phyloP scores from a whole-genome alignment of 2,888 invertebrate species.

The Augiades crinisus region DNA sequence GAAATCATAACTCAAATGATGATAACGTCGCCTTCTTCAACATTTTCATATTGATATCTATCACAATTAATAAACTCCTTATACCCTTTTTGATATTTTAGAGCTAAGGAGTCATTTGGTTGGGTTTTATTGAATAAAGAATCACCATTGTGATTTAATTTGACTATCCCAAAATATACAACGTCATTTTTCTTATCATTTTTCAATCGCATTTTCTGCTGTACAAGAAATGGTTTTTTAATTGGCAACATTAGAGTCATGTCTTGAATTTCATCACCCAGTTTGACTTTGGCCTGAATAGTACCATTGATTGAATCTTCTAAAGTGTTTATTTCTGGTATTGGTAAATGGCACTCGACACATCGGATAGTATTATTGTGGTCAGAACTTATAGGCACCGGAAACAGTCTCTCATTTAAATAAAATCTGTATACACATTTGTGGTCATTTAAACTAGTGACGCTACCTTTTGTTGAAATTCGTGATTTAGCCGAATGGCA shows the following conservation, averaged over 20 bases:
- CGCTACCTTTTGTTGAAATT: conserved; percentile 45
- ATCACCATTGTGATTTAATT: conserved; percentile 51
- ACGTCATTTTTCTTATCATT: conserved; percentile 42
- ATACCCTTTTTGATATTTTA: conserved; percentile 69
- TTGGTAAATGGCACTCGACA: conserved; percentile 71
- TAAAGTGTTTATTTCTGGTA: conserved; percentile 39
- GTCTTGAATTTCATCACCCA: conserved; percentile 52
- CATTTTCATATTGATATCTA: conserved; percentile 46
- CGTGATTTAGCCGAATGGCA: conserved; percentile 78
- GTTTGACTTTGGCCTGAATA: conserved; percentile 67
- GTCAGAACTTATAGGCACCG: conserved; percentile 72
- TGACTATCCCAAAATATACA: conserved; percentile 66
- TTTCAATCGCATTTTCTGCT: conserved; percentile 49
- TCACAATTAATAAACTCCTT: conserved; percentile 41
- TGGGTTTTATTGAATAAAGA: conserved; percentile 52
- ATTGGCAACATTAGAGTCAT: conserved; percentile 60
- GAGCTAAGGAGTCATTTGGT: conserved; percentile 61
- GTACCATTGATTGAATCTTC: conserved; percentile 52
- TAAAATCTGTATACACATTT: conserved; percentile 79
- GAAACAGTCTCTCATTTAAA: conserved; percentile 80
- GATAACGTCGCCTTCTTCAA: conserved; percentile 51
- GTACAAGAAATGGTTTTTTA: conserved; percentile 58
- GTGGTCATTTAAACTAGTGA: conserved; percentile 53
- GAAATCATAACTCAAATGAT: conserved; percentile 36
- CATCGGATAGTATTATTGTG: conserved; percentile 69